Percentiles rank a stretch among this genome's conserved stretches.
Conservation (phyloP, 2,888 invertebrate species). For the Arenicola marina region DNA sequence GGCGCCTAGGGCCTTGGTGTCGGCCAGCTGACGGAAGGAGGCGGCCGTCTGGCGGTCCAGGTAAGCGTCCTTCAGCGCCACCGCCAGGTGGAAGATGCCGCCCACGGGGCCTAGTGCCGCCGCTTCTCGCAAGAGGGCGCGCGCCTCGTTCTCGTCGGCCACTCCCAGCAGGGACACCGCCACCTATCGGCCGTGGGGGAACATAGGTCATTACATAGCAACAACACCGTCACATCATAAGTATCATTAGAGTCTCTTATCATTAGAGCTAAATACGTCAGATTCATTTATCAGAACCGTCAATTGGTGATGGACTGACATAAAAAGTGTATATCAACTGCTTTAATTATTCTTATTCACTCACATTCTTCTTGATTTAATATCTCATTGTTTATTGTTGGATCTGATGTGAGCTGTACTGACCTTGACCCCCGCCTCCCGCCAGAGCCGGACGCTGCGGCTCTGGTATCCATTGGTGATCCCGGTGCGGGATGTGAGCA, state of each 20-base stretch:
- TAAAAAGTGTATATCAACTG: not conserved
- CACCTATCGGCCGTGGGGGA: too few relatives aligned
- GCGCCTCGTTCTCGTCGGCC: not conserved
- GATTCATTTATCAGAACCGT: too few relatives aligned
- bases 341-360: too few relatives aligned
- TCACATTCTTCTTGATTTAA: too few relatives aligned
- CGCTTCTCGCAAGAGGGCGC: not conserved
- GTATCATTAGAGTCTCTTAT: too few relatives aligned
- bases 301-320: too few relatives aligned
- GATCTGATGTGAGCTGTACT: too few relatives aligned
- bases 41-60: not conserved
- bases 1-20: conserved; percentile 80
- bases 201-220: too few relatives aligned
- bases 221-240: not conserved
- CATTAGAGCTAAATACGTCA: too few relatives aligned
- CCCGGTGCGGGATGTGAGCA: conserved; percentile 75
- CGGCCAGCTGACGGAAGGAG: conserved; percentile 30
- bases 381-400: too few relatives aligned
- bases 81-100: conserved; percentile 9
- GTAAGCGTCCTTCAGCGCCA: conserved; percentile 3
- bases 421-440: conserved; percentile 28
- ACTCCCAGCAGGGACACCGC: too few relatives aligned
- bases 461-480: conserved; percentile 87
- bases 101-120: conserved; percentile 3
- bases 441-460: conserved; percentile 73